Evolutionary conservation across 2,797 vertebrate species (phyloP).

Genomic region (Synanceia verrucosa): DNA sequence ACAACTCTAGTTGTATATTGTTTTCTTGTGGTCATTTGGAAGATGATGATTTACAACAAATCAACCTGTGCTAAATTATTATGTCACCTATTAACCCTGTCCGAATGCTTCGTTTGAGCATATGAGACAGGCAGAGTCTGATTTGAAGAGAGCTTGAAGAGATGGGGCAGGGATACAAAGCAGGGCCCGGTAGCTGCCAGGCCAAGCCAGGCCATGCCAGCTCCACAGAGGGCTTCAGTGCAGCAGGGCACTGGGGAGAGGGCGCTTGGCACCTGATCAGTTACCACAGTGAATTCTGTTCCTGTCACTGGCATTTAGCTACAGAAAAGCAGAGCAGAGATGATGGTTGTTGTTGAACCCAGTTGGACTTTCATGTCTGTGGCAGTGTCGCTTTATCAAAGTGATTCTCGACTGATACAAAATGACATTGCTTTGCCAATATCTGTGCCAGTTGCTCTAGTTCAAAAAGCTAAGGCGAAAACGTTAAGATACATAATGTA

Average conservation of each 20-base stretch:
- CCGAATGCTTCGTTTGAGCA: constrained; percentile 21
- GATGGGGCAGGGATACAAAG: constrained; percentile 60
- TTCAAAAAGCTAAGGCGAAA: constrained; percentile 3
- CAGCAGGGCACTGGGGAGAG: constrained; percentile 63
- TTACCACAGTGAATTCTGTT: constrained; percentile 76
- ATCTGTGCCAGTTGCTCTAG: constrained; percentile 43
- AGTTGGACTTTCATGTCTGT: constrained; percentile 64
- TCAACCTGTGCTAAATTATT: constrained; percentile 33
- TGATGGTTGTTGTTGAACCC: constrained; percentile 64
- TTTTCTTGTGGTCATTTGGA: constrained; percentile 7
- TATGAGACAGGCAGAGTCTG: constrained; percentile 32
- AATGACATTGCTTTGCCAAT: constrained; percentile 58
- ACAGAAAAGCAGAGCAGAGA: constrained; percentile 68
- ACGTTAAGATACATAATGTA: not conserved
- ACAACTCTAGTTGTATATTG: constrained; percentile 7
- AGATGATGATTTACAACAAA: constrained; percentile 18
- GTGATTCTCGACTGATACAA: constrained; percentile 40
- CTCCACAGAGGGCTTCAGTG: constrained; percentile 60
- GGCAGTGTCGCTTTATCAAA: constrained; percentile 44
- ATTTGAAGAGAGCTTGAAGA: constrained; percentile 60
- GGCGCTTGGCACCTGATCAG: constrained; percentile 74
- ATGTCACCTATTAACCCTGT: not conserved
- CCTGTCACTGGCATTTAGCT: constrained; percentile 73
- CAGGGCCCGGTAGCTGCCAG: constrained; percentile 50
- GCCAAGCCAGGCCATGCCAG: constrained; percentile 58